Conservation (phyloP, 2,113 vertebrate species). For the Lepus europaeus region DNA sequence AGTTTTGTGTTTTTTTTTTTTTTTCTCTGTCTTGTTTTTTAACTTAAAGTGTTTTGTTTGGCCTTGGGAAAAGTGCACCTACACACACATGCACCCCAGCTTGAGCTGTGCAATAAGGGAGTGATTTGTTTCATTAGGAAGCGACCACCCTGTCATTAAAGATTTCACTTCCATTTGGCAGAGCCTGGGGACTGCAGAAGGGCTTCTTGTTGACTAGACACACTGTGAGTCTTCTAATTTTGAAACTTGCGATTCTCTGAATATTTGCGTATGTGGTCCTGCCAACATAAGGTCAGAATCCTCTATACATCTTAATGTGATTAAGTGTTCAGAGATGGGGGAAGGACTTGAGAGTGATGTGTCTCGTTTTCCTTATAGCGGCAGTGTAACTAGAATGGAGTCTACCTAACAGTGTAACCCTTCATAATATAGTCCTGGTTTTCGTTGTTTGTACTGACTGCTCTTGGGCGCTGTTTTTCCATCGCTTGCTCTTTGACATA, state of each 20-base stretch:
- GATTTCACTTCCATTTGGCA: not conserved
- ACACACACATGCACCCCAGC: not conserved
- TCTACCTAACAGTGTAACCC: slow-evolving; percentile 18
- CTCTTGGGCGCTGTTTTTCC: slow-evolving; percentile 13
- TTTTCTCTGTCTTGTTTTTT: too few relatives aligned
- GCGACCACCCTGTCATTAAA: not conserved
- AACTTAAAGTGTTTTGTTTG: slow-evolving; percentile 42
- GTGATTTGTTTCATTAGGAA: slow-evolving; percentile 11
- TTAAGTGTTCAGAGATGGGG: not conserved
- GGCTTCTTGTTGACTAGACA: slow-evolving; percentile 39
- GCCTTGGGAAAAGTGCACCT: not conserved
- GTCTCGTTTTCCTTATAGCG: not conserved
- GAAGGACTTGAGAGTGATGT: not conserved
- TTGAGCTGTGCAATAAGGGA: not conserved
- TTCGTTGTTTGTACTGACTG: slow-evolving; percentile 42
- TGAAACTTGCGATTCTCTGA: slow-evolving; percentile 33
- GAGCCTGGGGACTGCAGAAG: not conserved
- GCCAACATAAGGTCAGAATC: not conserved
- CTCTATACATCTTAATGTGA: not conserved
- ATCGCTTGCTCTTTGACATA: slow-evolving; percentile 35
- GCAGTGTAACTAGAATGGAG: not conserved
- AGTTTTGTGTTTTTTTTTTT: not conserved
- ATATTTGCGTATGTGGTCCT: slow-evolving; percentile 46
- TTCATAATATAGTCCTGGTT: slow-evolving; percentile 26
- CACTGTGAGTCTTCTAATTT: slow-evolving; percentile 32